Evolutionary conservation across 2,797 vertebrate species (phyloP), one percentile per base, ranked within the genome.

Genomic region (Danio tinwini): DNA sequence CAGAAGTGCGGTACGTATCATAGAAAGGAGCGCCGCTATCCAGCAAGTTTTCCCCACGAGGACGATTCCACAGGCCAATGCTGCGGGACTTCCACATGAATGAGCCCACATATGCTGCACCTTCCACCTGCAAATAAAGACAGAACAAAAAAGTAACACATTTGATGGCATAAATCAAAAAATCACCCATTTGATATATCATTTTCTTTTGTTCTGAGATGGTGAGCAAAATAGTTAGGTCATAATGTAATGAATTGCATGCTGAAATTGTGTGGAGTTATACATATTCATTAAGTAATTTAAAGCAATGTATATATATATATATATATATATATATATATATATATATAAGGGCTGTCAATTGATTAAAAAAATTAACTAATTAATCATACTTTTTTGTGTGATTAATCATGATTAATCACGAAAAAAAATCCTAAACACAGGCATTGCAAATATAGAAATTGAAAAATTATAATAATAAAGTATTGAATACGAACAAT

Each of bases 21-120:
- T 98, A 99, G 89, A 96, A 99, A 5, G 95, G 97, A 0, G 98
- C 95, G 4, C 97, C 98, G 0, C 95, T 88, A 71, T 99, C 98
- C 77, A 99, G 47, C 40, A 97, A 0, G 86, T 98, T 99, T 86
- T 96, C 85, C 12, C 98, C 98, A n/a, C 92, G 91, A 0, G 93
- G 81, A 1, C 83, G 87, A 14, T 86, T 87, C 97, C 97, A 98
- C 65, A 98, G 0, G 5, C 94, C 94, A 0, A 84, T 0, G 12
- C 80, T 83, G 40, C 86, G 86, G 6, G 94, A 94, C 65, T 96
- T 97, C 97, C 98, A 99, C n/a, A 96, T 55, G 85, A 98, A 99
- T 49, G 97, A 97, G 56, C 97, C 95, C 2, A 96, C 78, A 75
- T 99, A 99, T 0, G 97, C 96, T 0, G 93, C 85, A 81, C 98